These are phyloP conservation scores for Ericerus pela DNA, from an alignment of 1,140 invertebrate species.

Conservation along the genomic window DNA sequence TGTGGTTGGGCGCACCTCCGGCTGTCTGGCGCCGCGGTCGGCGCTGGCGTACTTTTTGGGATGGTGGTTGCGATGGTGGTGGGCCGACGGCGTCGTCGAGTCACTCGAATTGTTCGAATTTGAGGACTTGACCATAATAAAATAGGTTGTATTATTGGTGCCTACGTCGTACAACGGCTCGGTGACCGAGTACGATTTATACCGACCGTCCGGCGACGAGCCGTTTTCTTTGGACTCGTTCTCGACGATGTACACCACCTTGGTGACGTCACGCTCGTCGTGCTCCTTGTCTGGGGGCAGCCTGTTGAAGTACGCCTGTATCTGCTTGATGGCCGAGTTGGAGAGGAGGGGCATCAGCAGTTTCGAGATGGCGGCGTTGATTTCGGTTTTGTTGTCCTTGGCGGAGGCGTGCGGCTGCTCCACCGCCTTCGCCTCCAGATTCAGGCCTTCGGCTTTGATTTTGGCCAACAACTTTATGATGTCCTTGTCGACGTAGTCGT, in stretches of 20 bases:
- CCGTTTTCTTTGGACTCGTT: neutral
- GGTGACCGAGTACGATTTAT: neutral
- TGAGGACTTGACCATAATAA: neutral
- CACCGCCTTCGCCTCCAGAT: neutral
- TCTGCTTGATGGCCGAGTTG: neutral
- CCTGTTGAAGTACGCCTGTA: neutral
- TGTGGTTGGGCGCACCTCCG: neutral
- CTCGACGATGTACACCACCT: neutral
- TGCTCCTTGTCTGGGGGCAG: neutral
- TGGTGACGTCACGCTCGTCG: neutral
- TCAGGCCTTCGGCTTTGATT: slow-evolving; percentile 1
- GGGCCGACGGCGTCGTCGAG: neutral
- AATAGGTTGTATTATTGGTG: neutral
- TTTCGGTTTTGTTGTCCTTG: neutral
- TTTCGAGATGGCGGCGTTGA: slow-evolving; percentile 1
- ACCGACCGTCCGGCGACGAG: neutral
- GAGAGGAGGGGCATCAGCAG: neutral
- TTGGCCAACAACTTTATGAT: neutral
- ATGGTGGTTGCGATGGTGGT: neutral
- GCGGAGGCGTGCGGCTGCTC: neutral
- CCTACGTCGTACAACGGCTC: neutral
- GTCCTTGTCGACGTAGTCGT: neutral
- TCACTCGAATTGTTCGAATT: neutral
- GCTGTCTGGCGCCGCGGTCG: no score
- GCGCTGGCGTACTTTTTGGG: no score